These are phyloP conservation scores for Drosophila lutescens DNA, from an alignment of 2,888 invertebrate genomes.

Conservation along the genomic window DNA sequence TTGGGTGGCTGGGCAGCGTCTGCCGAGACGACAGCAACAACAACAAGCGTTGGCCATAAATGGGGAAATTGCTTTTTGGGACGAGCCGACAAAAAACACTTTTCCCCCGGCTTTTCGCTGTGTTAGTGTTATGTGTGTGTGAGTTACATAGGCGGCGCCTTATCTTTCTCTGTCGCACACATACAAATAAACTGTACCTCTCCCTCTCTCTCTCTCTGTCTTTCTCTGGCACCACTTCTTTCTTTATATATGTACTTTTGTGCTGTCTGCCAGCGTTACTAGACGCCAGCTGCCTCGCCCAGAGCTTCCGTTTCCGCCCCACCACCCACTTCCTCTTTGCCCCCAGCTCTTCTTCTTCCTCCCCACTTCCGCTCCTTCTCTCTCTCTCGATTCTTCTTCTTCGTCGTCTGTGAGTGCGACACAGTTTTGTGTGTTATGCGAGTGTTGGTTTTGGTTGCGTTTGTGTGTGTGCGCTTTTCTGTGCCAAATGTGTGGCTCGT, in stretches of 20 bases:
- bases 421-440: conserved; percentile 61
- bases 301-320: conserved; percentile 48
- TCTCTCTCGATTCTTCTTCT: conserved; percentile 14
- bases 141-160: conserved; percentile 57
- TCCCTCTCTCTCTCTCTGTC: background rate
- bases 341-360: conserved; percentile 7
- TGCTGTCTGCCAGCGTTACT: conserved; percentile 66
- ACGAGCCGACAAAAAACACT: conserved; percentile 39
- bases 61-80: conserved; percentile 73
- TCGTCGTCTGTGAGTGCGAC: conserved; percentile 65
- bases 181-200: background rate
- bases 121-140: conserved; percentile 7
- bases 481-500: conserved; percentile 52
- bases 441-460: background rate
- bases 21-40: conserved; percentile 61
- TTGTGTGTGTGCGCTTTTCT: conserved; percentile 28
- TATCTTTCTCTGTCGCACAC: conserved; percentile 27
- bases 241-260: conserved; percentile 13
- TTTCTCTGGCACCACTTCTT: background rate
- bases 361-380: conserved; percentile 8
- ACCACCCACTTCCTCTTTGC: conserved; percentile 25
- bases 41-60: conserved; percentile 49
- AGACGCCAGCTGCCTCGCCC: conserved; percentile 66
- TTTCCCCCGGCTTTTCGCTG: conserved; percentile 48
- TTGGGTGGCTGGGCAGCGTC: conserved; percentile 78